Base-by-base conservation (phyloP, 2,888 invertebrate species). In the Hanleya hanleyi region DNA sequence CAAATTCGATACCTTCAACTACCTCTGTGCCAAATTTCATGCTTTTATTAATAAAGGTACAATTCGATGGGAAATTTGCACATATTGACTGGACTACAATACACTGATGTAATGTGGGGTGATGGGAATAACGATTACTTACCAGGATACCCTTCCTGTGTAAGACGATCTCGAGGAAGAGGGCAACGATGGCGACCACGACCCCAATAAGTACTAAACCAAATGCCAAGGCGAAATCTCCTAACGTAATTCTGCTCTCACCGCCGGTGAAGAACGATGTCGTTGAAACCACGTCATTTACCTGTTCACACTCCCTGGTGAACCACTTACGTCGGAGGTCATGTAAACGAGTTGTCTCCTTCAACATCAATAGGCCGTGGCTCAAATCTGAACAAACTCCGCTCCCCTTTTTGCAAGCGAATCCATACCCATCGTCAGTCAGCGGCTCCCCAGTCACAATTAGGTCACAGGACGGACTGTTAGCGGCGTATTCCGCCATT, bases 371-470 rank as follows among this genome's bases (percentile, higher is more conserved):
- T 15, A 57, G 26, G 2, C 22, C 57, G 57, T 57, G 57, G 57
- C 32, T 29, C 37, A 51, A 26, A 47, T 74, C 81, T 49, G 76
- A 37, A 15, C 76, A 66, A 33, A 71, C 36, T 15, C 50, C 51
- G 6, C 78, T 64, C n/a, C 70, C 70, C 12, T 74, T 76, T 41
- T 69, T n/a, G 32, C 80, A 80, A 18, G 78, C 78, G 70, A 81
- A 80, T 0, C 66, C 76, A 38, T 75, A 78, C 22, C 66, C 67
- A 41, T 71, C 69, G 22, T 76, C 73, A 2, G 66, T 74, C 1
- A 76, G 65, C 1, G 69, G 61, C 4, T 81, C 77, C 1, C 78
- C 81, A 18, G 77, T 49, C 3, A 76, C 68, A 73, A 78, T 76
- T 49, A 78, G 75, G 37, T 78, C 74, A 70, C 81, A 81, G 0